These are phyloP conservation scores for Nomia melanderi DNA, from an alignment of 1,140 invertebrate species.

Conservation along the genomic window DNA sequence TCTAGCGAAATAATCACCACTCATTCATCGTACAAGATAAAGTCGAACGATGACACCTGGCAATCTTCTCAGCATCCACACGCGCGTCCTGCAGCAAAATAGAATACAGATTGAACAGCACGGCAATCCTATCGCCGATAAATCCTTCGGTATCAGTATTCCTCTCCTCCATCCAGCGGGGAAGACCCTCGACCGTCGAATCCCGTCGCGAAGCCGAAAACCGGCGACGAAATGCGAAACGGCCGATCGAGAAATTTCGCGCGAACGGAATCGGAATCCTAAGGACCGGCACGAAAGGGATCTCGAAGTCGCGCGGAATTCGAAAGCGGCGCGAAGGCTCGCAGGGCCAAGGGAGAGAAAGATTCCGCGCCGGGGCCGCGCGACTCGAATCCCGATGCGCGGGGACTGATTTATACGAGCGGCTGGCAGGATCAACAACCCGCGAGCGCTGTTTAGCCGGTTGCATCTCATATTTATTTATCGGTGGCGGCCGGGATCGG, in stretches of 20 bases:
- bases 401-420: constrained; percentile 67
- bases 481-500: constrained; percentile 62
- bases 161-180: neutral
- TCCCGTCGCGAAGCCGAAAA: neutral
- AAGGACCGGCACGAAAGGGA: neutral
- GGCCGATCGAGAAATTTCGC: neutral
- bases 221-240: neutral
- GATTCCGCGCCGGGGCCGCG: constrained; percentile 31
- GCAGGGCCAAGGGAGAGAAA: neutral
- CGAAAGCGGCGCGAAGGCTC: constrained; percentile 21
- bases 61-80: too few relatives aligned
- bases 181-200: too few relatives aligned
- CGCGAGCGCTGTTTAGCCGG: constrained; percentile 68
- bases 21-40: too few relatives aligned
- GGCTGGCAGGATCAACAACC: constrained; percentile 74
- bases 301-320: constrained; percentile 31
- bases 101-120: too few relatives aligned
- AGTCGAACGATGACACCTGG: too few relatives aligned
- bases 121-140: too few relatives aligned
- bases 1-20: too few relatives aligned
- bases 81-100: too few relatives aligned
- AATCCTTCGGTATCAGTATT: neutral
- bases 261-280: constrained; percentile 41
- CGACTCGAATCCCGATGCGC: constrained; percentile 44
- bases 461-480: constrained; percentile 76